Evolutionary conservation across 30 jellyfish, hydroid and myxozoan species (phyloP).

Genomic region (Sanderia malayensis): DNA sequence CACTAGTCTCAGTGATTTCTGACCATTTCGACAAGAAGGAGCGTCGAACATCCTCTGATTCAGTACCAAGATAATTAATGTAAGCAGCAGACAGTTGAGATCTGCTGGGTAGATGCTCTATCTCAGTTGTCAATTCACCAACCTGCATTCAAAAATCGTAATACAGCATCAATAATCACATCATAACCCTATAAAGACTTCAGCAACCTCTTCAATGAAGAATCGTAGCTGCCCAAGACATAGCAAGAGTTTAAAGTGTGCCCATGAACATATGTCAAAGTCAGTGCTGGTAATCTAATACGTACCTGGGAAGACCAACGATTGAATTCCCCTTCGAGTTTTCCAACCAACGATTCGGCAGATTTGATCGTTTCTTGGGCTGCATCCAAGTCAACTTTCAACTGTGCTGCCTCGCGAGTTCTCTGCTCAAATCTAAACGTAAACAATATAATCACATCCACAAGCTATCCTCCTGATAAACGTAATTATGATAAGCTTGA

Average conservation of each 20-base stretch:
- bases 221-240: too few relatives aligned
- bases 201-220: too few relatives aligned
- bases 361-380: constrained; percentile 88
- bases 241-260: too few relatives aligned
- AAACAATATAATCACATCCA: too few relatives aligned
- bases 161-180: too few relatives aligned
- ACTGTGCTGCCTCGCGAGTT: constrained; percentile 90
- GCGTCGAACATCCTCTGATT: constrained; percentile 87
- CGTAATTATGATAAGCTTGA: too few relatives aligned
- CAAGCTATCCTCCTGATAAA: too few relatives aligned
- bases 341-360: constrained; percentile 94
- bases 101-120: constrained; percentile 80
- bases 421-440: constrained; percentile 70
- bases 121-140: constrained; percentile 68
- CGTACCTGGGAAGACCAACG: constrained; percentile 89
- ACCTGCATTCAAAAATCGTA: too few relatives aligned
- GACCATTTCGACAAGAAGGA: constrained; percentile 62
- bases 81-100: constrained; percentile 91
- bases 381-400: constrained; percentile 78
- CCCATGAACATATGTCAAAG: too few relatives aligned
- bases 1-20: constrained; percentile 52
- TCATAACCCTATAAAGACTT: too few relatives aligned
- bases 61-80: constrained; percentile 80
- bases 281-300: too few relatives aligned
- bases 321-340: constrained; percentile 79